A percentile compares a stretch with the other conserved stretches of the same genome.
Conservation (phyloP, 2,888 invertebrate genomes). For the Rutpela maculata region DNA sequence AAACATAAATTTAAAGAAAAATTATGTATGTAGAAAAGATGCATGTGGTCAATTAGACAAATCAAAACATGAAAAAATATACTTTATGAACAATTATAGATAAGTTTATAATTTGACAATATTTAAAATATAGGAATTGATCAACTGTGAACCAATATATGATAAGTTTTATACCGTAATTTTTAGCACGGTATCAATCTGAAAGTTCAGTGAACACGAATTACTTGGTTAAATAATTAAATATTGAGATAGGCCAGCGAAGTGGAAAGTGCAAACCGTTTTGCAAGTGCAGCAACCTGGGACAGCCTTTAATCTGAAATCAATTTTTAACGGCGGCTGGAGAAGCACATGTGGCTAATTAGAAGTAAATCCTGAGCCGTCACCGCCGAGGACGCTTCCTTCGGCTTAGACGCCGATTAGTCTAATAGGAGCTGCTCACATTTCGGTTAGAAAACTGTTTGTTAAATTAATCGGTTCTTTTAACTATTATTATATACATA, state of each 20-base stretch:
- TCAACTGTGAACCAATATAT: no score
- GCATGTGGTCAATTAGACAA: no score
- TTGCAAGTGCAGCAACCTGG: constrained; percentile 41
- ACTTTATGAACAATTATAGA: no score
- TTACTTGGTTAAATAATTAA: constrained; percentile 36
- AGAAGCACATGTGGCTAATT: constrained; percentile 43
- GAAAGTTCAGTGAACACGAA: constrained; percentile 28
- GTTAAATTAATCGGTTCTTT: neutral
- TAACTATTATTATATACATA: no score
- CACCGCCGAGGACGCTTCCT: neutral
- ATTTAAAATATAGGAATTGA: no score
- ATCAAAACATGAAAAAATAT: no score
- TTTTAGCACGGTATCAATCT: constrained; percentile 13
- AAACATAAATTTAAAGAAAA: no score
- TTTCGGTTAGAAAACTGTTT: neutral
- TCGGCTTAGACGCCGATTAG: neutral
- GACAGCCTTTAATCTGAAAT: constrained; percentile 39
- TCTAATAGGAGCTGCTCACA: neutral
- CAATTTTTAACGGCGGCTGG: constrained; percentile 37
- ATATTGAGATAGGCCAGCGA: constrained; percentile 25
- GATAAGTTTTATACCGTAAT: neutral
- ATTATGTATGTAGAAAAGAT: no score
- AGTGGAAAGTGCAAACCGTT: constrained; percentile 33
- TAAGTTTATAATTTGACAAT: no score
- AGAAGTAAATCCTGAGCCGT: constrained; percentile 21